Conservation (phyloP, 2,113 vertebrate species). For the Pitta sordida region DNA sequence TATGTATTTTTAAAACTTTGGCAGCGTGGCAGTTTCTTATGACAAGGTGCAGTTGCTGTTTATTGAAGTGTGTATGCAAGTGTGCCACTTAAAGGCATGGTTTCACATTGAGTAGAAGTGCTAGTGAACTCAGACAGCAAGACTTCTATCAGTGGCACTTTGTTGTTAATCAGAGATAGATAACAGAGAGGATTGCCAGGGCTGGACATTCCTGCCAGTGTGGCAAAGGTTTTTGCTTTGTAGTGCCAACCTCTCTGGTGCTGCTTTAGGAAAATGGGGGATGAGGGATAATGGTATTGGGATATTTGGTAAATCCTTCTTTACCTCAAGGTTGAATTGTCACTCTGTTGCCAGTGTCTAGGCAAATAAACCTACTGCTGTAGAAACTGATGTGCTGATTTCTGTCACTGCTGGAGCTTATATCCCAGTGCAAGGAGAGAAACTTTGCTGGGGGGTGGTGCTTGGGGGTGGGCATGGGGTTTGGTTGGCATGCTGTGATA, state of each 20-base stretch:
- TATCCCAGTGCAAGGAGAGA: not conserved
- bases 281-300: not conserved
- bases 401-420: not conserved
- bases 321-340: not conserved
- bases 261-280: not conserved
- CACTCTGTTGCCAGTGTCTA: not conserved
- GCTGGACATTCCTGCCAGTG: not conserved
- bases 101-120: not conserved
- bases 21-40: not conserved
- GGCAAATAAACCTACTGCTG: not conserved
- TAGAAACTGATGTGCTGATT: not conserved
- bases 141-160: not conserved
- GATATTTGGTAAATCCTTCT: not conserved
- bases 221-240: not conserved
- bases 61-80: not conserved
- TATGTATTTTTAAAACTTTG: not conserved
- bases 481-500: not conserved
- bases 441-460: not conserved
- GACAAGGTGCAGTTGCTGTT: not conserved
- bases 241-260: not conserved
- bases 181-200: not conserved
- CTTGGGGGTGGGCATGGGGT: not conserved
- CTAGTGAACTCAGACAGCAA: not conserved
- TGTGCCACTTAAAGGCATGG: not conserved
- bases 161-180: not conserved